These are phyloP conservation scores for Hypolimnas misippus DNA, from an alignment of 2,888 invertebrate genomes.

Conservation along the genomic window DNA sequence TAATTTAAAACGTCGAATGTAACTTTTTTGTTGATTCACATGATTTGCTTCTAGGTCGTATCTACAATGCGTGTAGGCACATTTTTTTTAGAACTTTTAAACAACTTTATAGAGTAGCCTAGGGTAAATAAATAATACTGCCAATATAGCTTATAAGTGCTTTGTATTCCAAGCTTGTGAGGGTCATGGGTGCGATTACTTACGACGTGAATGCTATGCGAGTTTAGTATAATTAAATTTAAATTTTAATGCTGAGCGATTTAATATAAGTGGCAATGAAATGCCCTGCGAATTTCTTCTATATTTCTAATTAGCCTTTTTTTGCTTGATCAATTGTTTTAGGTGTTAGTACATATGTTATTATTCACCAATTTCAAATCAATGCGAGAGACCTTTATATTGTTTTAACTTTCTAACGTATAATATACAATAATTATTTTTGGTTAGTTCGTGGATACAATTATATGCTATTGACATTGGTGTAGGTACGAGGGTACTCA, in stretches of 20 bases:
- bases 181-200: conserved; percentile 45
- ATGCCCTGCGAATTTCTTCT: conserved; percentile 32
- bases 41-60: conserved; percentile 23
- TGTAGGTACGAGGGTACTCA: too few species aligned
- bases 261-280: conserved; percentile 14
- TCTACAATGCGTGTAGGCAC: conserved; percentile 19
- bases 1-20: conserved; percentile 30
- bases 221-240: conserved; percentile 41
- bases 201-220: conserved; percentile 46
- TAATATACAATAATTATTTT: too few species aligned
- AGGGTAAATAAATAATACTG: conserved; percentile 55
- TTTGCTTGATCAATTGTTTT: conserved; percentile 8
- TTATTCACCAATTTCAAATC: not conserved
- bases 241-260: conserved; percentile 38
- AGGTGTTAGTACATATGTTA: not conserved
- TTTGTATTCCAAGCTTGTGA: conserved; percentile 51
- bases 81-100: conserved; percentile 32
- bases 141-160: conserved; percentile 65
- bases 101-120: conserved; percentile 32
- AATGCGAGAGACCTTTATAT: not conserved
- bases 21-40: conserved; percentile 15
- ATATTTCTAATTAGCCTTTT: conserved; percentile 16
- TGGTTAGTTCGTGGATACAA: too few species aligned
- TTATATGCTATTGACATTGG: too few species aligned
- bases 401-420: not conserved